Conservation (phyloP, 92 coral and sea anemone species). For the Parazoanthus darwini region DNA sequence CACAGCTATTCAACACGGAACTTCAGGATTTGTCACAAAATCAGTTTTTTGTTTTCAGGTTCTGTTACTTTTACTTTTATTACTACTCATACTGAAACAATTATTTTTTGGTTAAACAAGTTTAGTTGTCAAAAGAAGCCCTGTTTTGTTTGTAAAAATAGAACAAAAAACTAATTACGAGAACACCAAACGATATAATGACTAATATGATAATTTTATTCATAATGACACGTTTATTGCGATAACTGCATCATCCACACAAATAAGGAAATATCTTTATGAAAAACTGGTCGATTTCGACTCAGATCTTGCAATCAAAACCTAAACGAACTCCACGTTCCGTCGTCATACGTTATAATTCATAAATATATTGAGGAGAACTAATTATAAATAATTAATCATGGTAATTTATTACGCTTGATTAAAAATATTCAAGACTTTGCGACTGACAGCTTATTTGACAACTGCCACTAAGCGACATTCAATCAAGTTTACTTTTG, state of each 20-base stretch:
- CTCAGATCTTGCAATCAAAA: background rate
- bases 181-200: background rate
- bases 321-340: background rate
- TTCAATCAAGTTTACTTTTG: background rate
- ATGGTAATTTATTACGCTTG: background rate
- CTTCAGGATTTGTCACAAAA: background rate
- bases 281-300: background rate
- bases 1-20: background rate
- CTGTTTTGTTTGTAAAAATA: background rate
- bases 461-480: background rate
- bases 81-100: background rate
- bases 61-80: slow-evolving; percentile 1
- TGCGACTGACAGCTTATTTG: background rate
- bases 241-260: background rate
- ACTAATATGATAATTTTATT: slow-evolving; percentile 7
- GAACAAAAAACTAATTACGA: slow-evolving; percentile 2
- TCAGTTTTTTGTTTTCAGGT: background rate
- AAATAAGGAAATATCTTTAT: background rate
- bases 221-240: background rate
- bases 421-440: background rate
- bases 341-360: background rate
- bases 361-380: background rate
- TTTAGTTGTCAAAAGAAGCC: background rate
- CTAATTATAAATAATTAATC: background rate
- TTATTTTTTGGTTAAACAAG: slow-evolving; percentile 28